Base-by-base conservation (phyloP, 2,113 vertebrate species). In the Morone chrysops region DNA sequence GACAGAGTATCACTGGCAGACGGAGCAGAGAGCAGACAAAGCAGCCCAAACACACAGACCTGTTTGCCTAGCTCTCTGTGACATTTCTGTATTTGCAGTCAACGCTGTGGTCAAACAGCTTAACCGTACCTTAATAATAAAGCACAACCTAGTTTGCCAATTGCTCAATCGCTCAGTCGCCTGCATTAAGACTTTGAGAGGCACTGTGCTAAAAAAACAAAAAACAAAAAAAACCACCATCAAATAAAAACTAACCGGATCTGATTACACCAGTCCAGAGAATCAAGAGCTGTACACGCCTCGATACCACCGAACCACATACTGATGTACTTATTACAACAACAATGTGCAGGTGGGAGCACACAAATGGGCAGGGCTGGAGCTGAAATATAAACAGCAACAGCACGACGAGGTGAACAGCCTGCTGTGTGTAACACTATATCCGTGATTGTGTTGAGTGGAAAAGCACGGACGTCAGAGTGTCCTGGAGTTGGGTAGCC, bases 401-500 rank as follows among this genome's bases (percentile, higher is more conserved):
- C 10, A 8, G 13, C 50, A 70, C 38, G 53, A 17, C 41, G 3
- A 66, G 50, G 40, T 47, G 43, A 54, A 22, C 60, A 54, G 31
- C 6, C 69, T 16, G 17, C 17, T 43, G 45, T 25, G 54, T 70
- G 68, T 88, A 88, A 63, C 89, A 88, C 43, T 65, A 47, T 71
- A 85, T 81, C 79, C 43, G 47, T 20, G 70, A 13, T 10, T 25
- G 40, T 72, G 72, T 36, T 86, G 57, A 82, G 70, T 82, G 84
- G 82, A 88, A 87, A 86, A 80, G 71, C 78, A 61, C 45, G 57
- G 38, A 76, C 78, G 86, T 87, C 85, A 86, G 69, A 84, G 65
- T 45, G 84, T 90, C 90, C 84, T 77, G 80, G 82, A 80, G 80
- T 75, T 40, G 11, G 59, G 18, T 75, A 25, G 61, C 51, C 54